Evolutionary conservation across 1,140 invertebrate genomes (phyloP).

Genomic region (Brachionus rubens): DNA sequence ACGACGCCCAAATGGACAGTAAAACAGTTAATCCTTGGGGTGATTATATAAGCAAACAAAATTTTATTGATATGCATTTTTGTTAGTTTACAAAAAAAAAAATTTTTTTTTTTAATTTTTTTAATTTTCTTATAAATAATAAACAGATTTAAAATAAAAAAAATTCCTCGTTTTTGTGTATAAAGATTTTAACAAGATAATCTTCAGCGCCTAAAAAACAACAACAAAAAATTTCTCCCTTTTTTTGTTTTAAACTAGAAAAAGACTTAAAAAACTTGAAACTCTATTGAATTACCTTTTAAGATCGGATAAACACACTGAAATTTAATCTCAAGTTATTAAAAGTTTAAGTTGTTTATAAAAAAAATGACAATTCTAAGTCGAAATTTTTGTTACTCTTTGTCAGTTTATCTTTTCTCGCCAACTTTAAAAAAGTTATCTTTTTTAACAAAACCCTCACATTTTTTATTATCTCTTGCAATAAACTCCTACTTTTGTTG

Average conservation of each 20-base stretch:
- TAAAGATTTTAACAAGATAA: not conserved
- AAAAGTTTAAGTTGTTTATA: constrained; percentile 33
- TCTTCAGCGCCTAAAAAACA: not conserved
- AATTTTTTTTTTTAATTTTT: not conserved
- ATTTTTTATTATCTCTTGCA: no score
- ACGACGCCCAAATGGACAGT: not conserved
- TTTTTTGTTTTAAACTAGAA: no score
- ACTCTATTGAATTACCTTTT: constrained; percentile 39
- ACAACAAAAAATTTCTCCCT: not conserved
- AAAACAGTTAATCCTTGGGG: constrained; percentile 34
- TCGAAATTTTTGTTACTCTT: not conserved
- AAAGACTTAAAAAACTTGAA: constrained; percentile 31
- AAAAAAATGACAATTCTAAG: not conserved
- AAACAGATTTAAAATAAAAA: constrained; percentile 41
- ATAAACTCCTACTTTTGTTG: no score
- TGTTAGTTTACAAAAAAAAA: constrained; percentile 22
- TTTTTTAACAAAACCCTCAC: no score
- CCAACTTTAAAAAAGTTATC: no score
- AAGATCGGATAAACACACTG: constrained; percentile 42
- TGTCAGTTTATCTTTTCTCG: not conserved
- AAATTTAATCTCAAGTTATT: constrained; percentile 23
- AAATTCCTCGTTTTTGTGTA: not conserved
- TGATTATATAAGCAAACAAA: constrained; percentile 41
- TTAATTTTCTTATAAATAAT: constrained; percentile 17
- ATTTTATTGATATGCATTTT: constrained; percentile 44